phyloP scores from a whole-genome alignment of 1,140 invertebrate genomes.

The Listronotus bonariensis region DNA sequence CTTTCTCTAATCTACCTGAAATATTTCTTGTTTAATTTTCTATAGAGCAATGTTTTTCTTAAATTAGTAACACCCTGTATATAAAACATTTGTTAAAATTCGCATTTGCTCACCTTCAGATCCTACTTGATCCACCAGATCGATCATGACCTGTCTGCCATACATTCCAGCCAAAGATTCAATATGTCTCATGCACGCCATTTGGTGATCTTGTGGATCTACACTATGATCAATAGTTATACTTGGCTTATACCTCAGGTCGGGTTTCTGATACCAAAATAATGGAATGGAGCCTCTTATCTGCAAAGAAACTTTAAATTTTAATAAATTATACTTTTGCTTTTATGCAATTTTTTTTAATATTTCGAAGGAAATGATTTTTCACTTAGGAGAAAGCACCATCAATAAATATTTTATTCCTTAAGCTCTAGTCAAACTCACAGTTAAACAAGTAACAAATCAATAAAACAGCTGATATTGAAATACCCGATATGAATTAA shows the following conservation, averaged over 20 bases:
- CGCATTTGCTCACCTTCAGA: constrained; percentile 70
- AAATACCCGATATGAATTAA: too few relatives aligned
- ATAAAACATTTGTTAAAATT: neutral
- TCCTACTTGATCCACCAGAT: constrained; percentile 91
- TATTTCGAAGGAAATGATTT: too few relatives aligned
- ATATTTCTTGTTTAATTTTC: too few relatives aligned
- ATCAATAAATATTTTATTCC: too few relatives aligned
- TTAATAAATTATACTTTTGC: too few relatives aligned
- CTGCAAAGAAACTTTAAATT: neutral
- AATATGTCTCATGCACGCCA: constrained; percentile 82
- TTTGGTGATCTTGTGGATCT: constrained; percentile 76
- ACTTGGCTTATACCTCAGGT: constrained; percentile 90
- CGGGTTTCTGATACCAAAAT: constrained; percentile 92
- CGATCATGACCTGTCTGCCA: constrained; percentile 87
- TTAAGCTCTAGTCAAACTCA: too few relatives aligned
- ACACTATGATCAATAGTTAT: constrained; percentile 62
- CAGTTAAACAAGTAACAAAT: too few relatives aligned
- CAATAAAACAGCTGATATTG: too few relatives aligned
- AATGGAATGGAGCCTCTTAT: constrained; percentile 92
- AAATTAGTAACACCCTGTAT: too few relatives aligned
- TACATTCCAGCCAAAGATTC: constrained; percentile 76
- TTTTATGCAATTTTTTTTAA: too few relatives aligned
- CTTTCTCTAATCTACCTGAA: constrained; percentile 66
- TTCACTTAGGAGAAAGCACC: too few relatives aligned
- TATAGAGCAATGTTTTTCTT: too few relatives aligned